Percentiles rank a stretch among this genome's conserved stretches.
phyloP scores from a whole-genome alignment of 2,888 invertebrate species.

The Eustalomyia histrio region DNA sequence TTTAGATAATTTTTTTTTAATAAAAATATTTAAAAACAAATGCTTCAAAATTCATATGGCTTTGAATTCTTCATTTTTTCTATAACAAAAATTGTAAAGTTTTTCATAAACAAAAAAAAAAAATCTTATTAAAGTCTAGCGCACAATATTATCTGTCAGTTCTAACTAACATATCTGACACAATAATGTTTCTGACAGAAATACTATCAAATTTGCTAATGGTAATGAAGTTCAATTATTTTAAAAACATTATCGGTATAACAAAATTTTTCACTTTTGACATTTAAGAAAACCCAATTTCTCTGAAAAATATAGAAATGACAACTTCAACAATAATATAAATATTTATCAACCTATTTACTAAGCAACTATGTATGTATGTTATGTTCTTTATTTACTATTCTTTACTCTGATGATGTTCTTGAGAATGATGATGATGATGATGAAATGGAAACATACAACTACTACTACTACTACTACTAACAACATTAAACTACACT shows the following conservation, averaged over 20 bases:
- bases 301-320: constrained; percentile 61
- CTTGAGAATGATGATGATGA: constrained; percentile 56
- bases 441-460: neutral
- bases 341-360: constrained; percentile 57
- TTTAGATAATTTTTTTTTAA: no score
- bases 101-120: no score
- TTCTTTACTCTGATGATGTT: constrained; percentile 30
- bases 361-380: constrained; percentile 42
- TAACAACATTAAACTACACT: constrained; percentile 30
- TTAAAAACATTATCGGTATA: constrained; percentile 11
- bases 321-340: constrained; percentile 64
- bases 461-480: constrained; percentile 3
- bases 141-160: no score
- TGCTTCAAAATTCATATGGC: no score
- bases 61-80: no score
- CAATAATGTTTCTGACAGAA: no score
- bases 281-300: constrained; percentile 42
- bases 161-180: no score
- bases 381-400: constrained; percentile 10
- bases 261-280: constrained; percentile 50
- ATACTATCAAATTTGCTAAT: no score
- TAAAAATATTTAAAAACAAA: no score
- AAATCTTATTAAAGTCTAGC: no score
- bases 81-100: no score
- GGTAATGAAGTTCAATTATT: neutral